A percentile compares a stretch with the other conserved stretches of the same genome.
Evolutionary conservation across 2,888 invertebrate species (phyloP).

Genomic region (Sarcophaga caerulescens): DNA sequence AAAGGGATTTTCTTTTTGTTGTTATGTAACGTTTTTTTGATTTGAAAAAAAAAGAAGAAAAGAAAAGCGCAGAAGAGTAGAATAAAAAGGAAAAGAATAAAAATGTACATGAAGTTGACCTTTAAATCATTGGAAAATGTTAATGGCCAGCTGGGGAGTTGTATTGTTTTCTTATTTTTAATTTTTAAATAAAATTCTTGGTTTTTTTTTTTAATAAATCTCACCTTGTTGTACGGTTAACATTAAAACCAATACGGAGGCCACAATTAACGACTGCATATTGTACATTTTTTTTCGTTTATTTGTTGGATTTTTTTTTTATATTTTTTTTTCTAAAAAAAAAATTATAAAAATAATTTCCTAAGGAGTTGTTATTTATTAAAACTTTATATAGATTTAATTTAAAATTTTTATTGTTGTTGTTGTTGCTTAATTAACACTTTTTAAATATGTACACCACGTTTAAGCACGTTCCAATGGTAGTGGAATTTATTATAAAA

Average conservation of each 20-base stretch:
- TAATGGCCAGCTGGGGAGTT: conserved; percentile 7
- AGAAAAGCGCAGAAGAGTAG: background rate
- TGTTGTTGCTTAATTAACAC: background rate
- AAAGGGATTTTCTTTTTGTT: conserved; percentile 16
- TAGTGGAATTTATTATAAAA: background rate
- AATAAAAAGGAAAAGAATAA: too few species aligned
- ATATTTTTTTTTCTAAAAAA: background rate
- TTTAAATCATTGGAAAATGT: conserved; percentile 29
- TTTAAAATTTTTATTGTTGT: conserved; percentile 10
- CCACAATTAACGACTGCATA: conserved; percentile 79
- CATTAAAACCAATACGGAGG: conserved; percentile 79
- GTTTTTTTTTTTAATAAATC: conserved; percentile 20
- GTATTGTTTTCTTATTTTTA: background rate
- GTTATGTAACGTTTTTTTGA: conserved; percentile 49
- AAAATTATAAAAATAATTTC: background rate
- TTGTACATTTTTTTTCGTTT: conserved; percentile 66
- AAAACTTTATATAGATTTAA: background rate
- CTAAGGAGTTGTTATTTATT: background rate
- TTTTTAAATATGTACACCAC: background rate
- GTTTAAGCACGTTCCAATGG: background rate
- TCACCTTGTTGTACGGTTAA: conserved; percentile 81
- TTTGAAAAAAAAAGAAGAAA: background rate
- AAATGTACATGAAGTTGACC: conserved; percentile 28
- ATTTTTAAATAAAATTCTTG: background rate
- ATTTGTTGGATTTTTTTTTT: conserved; percentile 28